These are phyloP conservation scores for Leiothrix lutea DNA, from an alignment of 2,113 vertebrate species.

Conservation along the genomic window DNA sequence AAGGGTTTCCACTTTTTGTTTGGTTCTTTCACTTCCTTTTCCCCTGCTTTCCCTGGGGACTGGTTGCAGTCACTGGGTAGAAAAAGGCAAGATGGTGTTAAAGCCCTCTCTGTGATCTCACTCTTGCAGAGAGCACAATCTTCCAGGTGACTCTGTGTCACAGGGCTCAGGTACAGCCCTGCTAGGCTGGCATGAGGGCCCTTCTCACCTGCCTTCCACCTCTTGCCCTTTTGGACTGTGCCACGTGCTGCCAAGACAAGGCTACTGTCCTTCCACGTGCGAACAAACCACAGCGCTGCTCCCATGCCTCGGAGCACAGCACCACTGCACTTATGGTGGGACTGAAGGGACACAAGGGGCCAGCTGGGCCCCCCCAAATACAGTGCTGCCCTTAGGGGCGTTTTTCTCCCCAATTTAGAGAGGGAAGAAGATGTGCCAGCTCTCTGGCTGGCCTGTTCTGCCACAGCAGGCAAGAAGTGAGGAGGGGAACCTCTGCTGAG, in stretches of 20 bases:
- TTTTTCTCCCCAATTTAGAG: background rate
- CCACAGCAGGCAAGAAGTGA: background rate
- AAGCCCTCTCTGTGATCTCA: too few species aligned
- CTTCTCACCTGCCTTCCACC: background rate
- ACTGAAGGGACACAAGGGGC: background rate
- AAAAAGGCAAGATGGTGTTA: background rate
- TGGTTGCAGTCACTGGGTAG: background rate
- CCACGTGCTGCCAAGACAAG: background rate
- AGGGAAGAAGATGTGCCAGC: background rate
- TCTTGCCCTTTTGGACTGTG: background rate
- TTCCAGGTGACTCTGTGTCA: background rate
- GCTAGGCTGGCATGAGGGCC: background rate
- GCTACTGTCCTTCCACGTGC: accelerated
- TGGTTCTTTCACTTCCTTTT: background rate
- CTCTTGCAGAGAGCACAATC: background rate
- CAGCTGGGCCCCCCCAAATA: too few species aligned
- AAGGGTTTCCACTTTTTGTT: background rate
- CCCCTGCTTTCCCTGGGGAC: background rate
- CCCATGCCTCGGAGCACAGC: accelerated
- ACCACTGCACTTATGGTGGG: accelerated
- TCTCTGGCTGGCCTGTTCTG: background rate
- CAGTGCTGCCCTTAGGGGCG: accelerated
- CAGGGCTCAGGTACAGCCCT: background rate
- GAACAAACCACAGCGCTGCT: background rate
- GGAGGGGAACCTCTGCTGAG: background rate